Evolutionary conservation across 2,888 invertebrate genomes (phyloP), one percentile per base, ranked within the genome.

Genomic region (Ramazzottius varieornatus): DNA sequence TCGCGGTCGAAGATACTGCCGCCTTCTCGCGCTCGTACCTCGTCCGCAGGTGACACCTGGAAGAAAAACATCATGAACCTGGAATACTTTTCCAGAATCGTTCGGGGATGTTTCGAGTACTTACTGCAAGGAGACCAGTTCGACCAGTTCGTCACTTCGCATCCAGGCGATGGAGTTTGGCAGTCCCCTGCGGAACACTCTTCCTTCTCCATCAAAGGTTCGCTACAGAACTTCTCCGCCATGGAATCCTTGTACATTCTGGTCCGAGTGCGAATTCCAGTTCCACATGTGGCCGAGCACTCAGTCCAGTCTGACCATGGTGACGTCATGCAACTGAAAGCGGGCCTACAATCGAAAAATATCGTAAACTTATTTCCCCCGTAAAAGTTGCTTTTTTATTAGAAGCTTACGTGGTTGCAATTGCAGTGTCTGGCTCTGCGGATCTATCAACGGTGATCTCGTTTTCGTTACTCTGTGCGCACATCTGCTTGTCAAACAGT

Each of bases 401-500:
- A n/a, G n/a, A n/a, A n/a, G n/a, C n/a, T n/a, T n/a, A n/a, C n/a
- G n/a, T n/a, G n/a, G n/a, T n/a, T n/a, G n/a, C n/a, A n/a, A n/a
- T n/a, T n/a, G n/a, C n/a, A n/a, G n/a, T n/a, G n/a, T n/a, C n/a
- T n/a, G n/a, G n/a, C n/a, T n/a, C n/a, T n/a, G n/a, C n/a, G n/a
- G n/a, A n/a, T n/a, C n/a, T n/a, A n/a, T n/a, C n/a, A n/a, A n/a
- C n/a, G n/a, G n/a, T n/a, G n/a, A n/a, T n/a, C 54, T 54, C 20
- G 20, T 24, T 29, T 4, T 54, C 54, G 54, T 24, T 16, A 8
- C 16, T 4, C 29, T 54, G 54, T 13, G 70, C 70, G 68, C 92
- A 93, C 85, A 89, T 87, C 80, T 92, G 91, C 76, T 88, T 89
- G 63, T 76, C 71, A 70, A 74, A 68, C 72, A 93, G 78, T 76